Base-by-base conservation (phyloP, 2,113 vertebrate genomes). In the Ovibos moschatus region DNA sequence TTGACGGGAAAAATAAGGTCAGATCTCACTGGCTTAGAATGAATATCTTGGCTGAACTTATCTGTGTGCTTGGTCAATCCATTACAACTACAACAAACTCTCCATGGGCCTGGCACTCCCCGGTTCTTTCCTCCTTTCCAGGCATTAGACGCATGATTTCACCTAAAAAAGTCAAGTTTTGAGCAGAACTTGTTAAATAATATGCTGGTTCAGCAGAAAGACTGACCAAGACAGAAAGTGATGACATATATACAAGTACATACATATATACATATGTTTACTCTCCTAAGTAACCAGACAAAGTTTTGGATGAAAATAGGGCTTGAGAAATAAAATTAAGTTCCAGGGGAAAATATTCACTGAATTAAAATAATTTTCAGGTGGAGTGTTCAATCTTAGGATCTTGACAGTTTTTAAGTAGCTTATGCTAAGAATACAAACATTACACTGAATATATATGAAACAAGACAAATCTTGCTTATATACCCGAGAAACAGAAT, bases 361-460 rank as follows among this genome's bases (percentile, higher is more conserved):
- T 55, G 51, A 74, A 94, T 97, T 21, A 0, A 87, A 81, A 78
- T 1, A 7, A 84, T 62, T 84, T 93, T 50, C 45, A 93, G 67
- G 82, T 23, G 86, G 79, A 83, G 13, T 57, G 11, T 50, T 92
- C 85, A 11, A 89, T 51, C n/a, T 89, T 64, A 92, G 64, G 92
- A 74, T 67, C 55, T 50, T 95, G 57, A 96, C 90, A 92, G 60
- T 51, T 96, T 91, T 95, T 87, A 91, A 96, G 57, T 45, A 97
- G 51, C 55, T 92, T 36, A 51, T 67, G 33, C 21, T 92, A 97
- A 95, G 76, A 85, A 95, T 47, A 83, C 19, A 97, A 88, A 91
- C 78, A 57, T 64, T 84, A 87, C 33, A 94, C 43, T 62, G 23
- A 95, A 89, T 95, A 85, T 50, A 83, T 45, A 92, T 71, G 64